These are phyloP conservation scores for Lutraria rhynchaena DNA, from an alignment of 1,140 invertebrate genomes.

Conservation along the genomic window DNA sequence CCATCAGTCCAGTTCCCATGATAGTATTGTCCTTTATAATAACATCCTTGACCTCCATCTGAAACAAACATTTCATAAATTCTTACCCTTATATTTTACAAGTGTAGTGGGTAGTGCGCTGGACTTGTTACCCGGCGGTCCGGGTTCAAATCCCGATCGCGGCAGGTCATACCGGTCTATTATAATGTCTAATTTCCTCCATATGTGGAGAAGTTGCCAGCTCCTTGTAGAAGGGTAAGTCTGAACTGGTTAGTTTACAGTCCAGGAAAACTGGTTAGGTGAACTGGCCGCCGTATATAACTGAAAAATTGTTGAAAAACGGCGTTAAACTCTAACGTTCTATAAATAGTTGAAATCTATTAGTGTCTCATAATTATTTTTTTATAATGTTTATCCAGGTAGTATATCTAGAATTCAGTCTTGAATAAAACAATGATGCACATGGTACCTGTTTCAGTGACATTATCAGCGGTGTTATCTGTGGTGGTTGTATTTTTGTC, in stretches of 20 bases:
- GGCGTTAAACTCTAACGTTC: background rate
- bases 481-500: background rate
- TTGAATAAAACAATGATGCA: background rate
- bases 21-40: conserved; percentile 8
- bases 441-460: background rate
- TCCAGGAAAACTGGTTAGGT: too few species aligned
- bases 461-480: conserved; percentile 6
- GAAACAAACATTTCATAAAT: background rate
- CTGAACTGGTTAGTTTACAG: too few species aligned
- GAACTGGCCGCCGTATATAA: too few species aligned
- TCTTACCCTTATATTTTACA: too few species aligned
- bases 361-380: background rate
- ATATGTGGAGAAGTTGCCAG: too few species aligned
- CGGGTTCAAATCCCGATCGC: too few species aligned
- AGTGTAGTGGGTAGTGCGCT: background rate
- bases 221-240: too few species aligned
- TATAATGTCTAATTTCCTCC: too few species aligned
- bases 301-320: background rate
- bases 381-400: too few species aligned
- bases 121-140: too few species aligned
- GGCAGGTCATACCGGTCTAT: background rate
- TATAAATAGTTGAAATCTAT: background rate
- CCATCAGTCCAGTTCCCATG: conserved; percentile 36
- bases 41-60: conserved; percentile 4
- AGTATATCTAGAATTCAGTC: too few species aligned